phyloP scores from a whole-genome alignment of 1,140 invertebrate species.

The Aphidius gifuensis region DNA sequence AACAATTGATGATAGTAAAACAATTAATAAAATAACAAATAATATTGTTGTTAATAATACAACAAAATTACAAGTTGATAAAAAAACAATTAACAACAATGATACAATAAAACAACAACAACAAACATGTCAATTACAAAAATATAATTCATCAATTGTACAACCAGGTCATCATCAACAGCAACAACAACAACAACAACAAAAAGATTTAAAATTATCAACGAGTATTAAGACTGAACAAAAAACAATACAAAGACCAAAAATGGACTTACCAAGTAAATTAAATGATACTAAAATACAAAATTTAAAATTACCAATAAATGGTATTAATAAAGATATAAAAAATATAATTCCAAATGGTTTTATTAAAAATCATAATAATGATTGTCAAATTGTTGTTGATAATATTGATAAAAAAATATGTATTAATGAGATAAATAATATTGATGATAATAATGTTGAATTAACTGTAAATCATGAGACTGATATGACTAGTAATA shows the following conservation, averaged over 20 bases:
- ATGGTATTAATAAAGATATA: constrained; percentile 24
- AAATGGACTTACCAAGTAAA: constrained; percentile 44
- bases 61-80: constrained; percentile 36
- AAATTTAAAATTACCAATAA: constrained; percentile 34
- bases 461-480: constrained; percentile 12
- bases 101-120: constrained; percentile 38
- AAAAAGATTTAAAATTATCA: constrained; percentile 31
- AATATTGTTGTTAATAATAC: constrained; percentile 12
- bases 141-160: constrained; percentile 21
- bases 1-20: constrained; percentile 35
- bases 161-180: constrained; percentile 23
- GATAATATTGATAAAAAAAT: constrained; percentile 32
- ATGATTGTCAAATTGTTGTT: too few species aligned
- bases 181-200: constrained; percentile 27
- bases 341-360: constrained; percentile 3
- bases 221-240: constrained; percentile 30
- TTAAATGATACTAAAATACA: constrained; percentile 40
- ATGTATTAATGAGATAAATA: constrained; percentile 42
- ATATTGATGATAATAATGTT: constrained; percentile 21
- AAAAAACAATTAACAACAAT: constrained; percentile 31
- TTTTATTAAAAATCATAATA: too few species aligned
- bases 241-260: constrained; percentile 38
- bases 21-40: constrained; percentile 31
- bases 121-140: constrained; percentile 15
- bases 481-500: constrained; percentile 17